phyloP scores from a whole-genome alignment of 2,888 invertebrate genomes.

The Crematogaster levior region DNA sequence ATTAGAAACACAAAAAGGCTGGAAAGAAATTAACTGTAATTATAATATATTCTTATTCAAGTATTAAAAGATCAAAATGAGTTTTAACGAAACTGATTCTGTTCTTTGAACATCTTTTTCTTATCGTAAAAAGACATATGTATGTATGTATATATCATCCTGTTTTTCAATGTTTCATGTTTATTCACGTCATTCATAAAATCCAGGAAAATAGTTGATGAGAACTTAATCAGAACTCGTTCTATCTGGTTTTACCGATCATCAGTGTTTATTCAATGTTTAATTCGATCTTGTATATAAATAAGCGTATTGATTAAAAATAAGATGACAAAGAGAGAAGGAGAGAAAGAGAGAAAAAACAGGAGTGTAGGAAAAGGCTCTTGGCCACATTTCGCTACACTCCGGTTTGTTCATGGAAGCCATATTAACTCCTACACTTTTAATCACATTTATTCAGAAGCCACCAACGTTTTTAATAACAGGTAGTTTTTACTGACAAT shows the following conservation, averaged over 20 bases:
- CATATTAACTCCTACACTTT: slow-evolving; percentile 1
- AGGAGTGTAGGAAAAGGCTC: not conserved
- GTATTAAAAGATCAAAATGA: not conserved
- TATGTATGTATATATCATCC: not conserved
- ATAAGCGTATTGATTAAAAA: slow-evolving; percentile 18
- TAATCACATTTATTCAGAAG: slow-evolving; percentile 34
- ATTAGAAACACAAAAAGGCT: no score
- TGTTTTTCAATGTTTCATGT: not conserved
- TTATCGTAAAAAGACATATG: not conserved
- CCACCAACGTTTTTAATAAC: slow-evolving; percentile 28
- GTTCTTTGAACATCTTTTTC: not conserved
- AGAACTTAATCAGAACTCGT: not conserved
- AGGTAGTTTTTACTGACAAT: not conserved
- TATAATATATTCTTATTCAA: no score
- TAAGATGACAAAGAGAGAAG: not conserved
- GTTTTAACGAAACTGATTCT: not conserved
- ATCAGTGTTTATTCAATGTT: not conserved
- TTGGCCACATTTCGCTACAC: slow-evolving; percentile 15
- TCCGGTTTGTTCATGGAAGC: slow-evolving; percentile 11
- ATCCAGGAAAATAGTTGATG: not conserved
- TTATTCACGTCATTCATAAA: not conserved
- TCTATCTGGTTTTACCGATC: not conserved
- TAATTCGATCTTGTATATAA: not conserved
- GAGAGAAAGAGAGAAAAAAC: not conserved
- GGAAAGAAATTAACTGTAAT: no score